Evolutionary conservation across 2,113 vertebrate genomes (phyloP), one percentile per base, ranked within the genome.

Genomic region (Hemiscyllium ocellatum): DNA sequence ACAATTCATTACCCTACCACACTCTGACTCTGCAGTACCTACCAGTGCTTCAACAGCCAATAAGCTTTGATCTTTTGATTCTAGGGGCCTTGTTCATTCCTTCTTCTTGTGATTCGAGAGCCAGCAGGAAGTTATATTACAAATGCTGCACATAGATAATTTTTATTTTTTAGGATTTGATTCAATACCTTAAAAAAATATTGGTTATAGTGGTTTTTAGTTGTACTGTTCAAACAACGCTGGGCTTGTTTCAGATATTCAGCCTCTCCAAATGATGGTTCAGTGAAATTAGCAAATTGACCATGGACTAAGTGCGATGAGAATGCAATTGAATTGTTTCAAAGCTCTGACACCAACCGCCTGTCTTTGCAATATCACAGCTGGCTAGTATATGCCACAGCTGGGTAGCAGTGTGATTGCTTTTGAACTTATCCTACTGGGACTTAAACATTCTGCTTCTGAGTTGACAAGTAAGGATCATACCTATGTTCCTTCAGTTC

Each of bases 401-500:
- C 94, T 95, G 94, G 69, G 69, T 47, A 50, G 13, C 69, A 33
- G 15, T 52, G 70, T 94, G 93, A 94, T 26, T 93, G 61, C 61
- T 93, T 66, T 93, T 93, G 90, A 93, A 93, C 17, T 93, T 93
- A 93, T 47, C 37, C 37, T 50, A 52, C 68, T 52, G 29, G n/a
- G 69, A 72, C 29, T 50, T 76, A 50, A 72, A 47, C 68, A 69
- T 72, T 94, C 65, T 94, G 66, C 68, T 26, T 42, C 68, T 94
- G 68, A 33, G 37, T 50, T 50, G 26, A 95, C 68, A 70, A 33
- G 42, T 72, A 94, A 94, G 91, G 33, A 72, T 95, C 70, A 24
- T 72, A 47, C 66, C 68, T 47, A 37, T 26, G 66, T 70, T 94
- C 66, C 68, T 15, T 70, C 93, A 94, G 22, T 70, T 37, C n/a